Evolutionary conservation across 2,113 vertebrate genomes (phyloP).

Genomic region (Centropristis striata): DNA sequence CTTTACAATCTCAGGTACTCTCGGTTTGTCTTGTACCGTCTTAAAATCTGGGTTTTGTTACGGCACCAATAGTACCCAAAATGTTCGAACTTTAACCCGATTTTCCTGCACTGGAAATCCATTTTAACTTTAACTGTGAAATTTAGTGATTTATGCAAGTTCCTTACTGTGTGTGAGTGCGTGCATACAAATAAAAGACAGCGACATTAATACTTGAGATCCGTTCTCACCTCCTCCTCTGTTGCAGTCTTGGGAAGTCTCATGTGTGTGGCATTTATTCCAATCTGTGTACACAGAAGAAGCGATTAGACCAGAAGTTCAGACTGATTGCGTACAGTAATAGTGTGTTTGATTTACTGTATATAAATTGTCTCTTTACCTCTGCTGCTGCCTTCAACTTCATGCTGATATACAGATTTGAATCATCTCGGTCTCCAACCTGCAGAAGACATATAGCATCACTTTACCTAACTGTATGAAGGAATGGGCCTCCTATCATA

Average conservation of each 20-base stretch:
- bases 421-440: constrained; percentile 97
- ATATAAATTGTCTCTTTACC: constrained; percentile 79
- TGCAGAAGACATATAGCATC: constrained; percentile 70
- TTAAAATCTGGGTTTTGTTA: background rate
- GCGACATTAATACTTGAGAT: background rate
- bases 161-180: background rate
- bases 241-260: constrained; percentile 93
- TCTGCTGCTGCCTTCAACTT: constrained; percentile 97
- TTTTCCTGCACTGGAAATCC: background rate
- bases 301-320: background rate
- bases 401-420: constrained; percentile 97
- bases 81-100: background rate
- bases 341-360: too few species aligned
- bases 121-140: background rate
- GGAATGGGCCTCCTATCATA: background rate
- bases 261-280: constrained; percentile 93
- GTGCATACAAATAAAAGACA: background rate
- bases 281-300: constrained; percentile 88
- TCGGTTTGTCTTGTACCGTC: background rate
- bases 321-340: background rate
- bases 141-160: background rate
- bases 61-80: background rate
- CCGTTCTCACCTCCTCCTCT: constrained; percentile 90
- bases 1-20: background rate
- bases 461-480: background rate